Percentiles rank a stretch among this genome's conserved stretches.
Conservation (phyloP, 2,113 vertebrate genomes). For the Fulica atra region DNA sequence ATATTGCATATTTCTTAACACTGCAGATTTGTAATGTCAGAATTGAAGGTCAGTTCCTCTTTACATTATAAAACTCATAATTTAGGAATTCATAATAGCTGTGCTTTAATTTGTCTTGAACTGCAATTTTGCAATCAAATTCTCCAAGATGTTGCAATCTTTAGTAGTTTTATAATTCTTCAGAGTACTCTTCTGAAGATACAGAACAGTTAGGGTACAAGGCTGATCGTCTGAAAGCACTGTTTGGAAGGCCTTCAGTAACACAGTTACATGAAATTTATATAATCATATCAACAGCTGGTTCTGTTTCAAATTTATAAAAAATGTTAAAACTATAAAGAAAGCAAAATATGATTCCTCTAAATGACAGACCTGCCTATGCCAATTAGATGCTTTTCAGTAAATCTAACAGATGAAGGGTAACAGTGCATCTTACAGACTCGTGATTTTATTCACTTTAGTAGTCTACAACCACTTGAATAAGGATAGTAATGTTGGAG, state of each 20-base stretch:
- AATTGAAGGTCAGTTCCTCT: neutral
- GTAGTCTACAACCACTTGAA: neutral
- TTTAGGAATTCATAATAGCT: neutral
- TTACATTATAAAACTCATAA: neutral
- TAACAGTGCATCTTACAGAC: neutral
- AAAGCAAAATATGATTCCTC: constrained; percentile 16
- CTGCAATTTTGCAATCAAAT: neutral
- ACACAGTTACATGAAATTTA: neutral
- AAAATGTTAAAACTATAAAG: neutral
- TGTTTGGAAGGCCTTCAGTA: neutral
- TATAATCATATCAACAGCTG: neutral
- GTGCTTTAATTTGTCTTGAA: neutral
- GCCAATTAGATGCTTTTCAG: neutral
- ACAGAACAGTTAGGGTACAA: neutral
- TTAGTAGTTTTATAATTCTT: neutral
- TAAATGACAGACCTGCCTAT: neutral
- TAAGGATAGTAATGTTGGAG: neutral
- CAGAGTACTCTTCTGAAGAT: neutral
- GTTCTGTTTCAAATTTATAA: neutral
- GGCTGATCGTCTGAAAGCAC: neutral
- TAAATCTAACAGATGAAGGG: neutral
- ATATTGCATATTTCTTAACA: neutral
- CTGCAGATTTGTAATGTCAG: neutral
- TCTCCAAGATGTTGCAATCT: neutral
- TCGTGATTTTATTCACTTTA: neutral